Evolutionary conservation across 1,140 invertebrate species (phyloP).

Genomic region (Hylaeus anthracinus): DNA sequence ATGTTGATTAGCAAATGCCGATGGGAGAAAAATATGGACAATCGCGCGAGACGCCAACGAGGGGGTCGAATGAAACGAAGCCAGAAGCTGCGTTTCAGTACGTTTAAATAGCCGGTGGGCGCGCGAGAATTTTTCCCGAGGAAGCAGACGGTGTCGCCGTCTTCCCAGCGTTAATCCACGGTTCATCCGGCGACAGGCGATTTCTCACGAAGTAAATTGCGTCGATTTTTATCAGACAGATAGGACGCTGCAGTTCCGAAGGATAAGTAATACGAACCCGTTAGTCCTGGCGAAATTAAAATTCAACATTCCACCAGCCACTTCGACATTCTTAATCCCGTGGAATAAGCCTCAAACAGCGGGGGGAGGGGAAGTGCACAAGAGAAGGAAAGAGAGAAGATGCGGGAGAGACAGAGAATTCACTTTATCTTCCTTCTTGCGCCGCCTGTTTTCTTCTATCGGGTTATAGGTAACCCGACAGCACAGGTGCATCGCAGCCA

Average conservation of each 20-base stretch:
- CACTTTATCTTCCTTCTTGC: constrained; percentile 39
- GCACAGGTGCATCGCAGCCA: constrained; percentile 55
- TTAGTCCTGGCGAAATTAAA: constrained; percentile 39
- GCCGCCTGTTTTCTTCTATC: background rate
- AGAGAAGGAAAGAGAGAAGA: background rate
- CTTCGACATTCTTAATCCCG: constrained; percentile 25
- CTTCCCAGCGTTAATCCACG: background rate
- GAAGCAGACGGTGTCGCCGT: background rate
- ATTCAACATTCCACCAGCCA: constrained; percentile 21
- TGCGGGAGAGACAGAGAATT: background rate
- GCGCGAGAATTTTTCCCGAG: background rate
- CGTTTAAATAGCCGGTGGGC: background rate
- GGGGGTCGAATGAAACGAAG: too few species aligned
- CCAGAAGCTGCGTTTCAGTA: too few species aligned
- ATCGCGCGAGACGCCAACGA: too few species aligned
- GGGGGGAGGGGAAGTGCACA: background rate
- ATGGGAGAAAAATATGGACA: too few species aligned
- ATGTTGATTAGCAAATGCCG: background rate
- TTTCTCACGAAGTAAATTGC: constrained; percentile 3
- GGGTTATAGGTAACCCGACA: constrained; percentile 37
- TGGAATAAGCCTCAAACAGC: constrained; percentile 18
- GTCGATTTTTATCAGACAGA: constrained; percentile 4
- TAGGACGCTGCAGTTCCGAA: background rate
- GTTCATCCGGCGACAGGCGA: background rate
- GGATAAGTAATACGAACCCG: constrained; percentile 39